Evolutionary conservation across 2,113 vertebrate species (phyloP), one percentile per base, ranked within the genome.

Genomic region (Odocoileus hemionus): DNA sequence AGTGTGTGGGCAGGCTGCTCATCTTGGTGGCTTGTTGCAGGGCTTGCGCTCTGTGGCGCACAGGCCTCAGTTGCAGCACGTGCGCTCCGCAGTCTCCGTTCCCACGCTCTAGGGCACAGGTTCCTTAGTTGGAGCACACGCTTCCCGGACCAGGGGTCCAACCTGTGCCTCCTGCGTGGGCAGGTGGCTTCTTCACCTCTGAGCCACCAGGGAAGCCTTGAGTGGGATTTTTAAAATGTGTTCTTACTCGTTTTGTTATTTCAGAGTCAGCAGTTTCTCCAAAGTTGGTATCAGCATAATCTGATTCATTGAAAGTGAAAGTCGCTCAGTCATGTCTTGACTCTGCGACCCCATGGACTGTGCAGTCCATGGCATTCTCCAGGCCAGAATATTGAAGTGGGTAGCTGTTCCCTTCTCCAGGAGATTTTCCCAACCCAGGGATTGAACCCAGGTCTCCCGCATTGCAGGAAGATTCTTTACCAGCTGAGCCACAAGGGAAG

Each of bases 61-160:
- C 70, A 7, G 70, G 39, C 70, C 39, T 43, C 70, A 43, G n/a
- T 23, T 39, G 13, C 1, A 1, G 70, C 39, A 76, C 12, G 1
- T 15, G 70, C 6, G 70, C 70, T 76, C 23, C 2, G 39, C 14
- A 26, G 23, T 43, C 43, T 7, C 21, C 36, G 3, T 76, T 43
- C 70, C 23, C 70, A 14, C 0, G 23, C 23, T 43, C 70, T 76
- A 7, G 23, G 13, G 13, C 70, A 26, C 70, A 43, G 23, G 23
- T 43, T 43, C 39, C 2, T 0, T 39, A 39, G 21, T 6, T 74
- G 67, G 36, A 74, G 67, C 36, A 74, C 1, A 0, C 0, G 2
- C 70, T 43, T 43, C 23, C 70, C 17, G 12, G 70, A 43, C 36
- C 21, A 26, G 70, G 70, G 36, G 26, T 43, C 39, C 70, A 76